These are phyloP conservation scores for Microhierax caerulescens DNA, from an alignment of 2,797 vertebrate species.

Conservation along the genomic window DNA sequence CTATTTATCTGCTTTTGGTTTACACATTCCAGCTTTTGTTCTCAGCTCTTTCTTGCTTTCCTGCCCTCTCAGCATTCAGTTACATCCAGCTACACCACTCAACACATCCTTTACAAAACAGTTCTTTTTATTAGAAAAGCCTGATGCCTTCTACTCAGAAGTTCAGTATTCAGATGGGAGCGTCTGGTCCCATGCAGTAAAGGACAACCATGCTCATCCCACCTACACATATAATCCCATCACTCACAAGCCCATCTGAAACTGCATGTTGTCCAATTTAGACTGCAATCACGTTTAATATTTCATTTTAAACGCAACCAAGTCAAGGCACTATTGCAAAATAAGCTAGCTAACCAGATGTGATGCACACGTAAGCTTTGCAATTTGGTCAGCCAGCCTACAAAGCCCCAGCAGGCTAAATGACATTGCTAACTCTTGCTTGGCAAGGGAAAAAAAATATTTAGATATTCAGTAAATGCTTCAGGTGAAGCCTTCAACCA, in stretches of 20 bases:
- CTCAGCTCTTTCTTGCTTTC: neutral
- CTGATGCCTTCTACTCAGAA: neutral
- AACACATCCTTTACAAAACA: neutral
- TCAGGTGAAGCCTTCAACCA: slow-evolving; percentile 51
- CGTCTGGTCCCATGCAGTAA: neutral
- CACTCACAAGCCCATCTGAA: neutral
- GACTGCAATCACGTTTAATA: neutral
- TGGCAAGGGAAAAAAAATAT: slow-evolving; percentile 7
- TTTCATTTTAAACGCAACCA: neutral
- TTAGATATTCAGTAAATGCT: slow-evolving; percentile 46
- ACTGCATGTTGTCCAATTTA: neutral
- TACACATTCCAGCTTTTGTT: neutral
- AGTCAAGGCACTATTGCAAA: neutral
- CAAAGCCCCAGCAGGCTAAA: slow-evolving; percentile 1
- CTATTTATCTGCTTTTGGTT: neutral
- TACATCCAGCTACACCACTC: neutral
- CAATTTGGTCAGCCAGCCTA: neutral
- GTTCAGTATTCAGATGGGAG: neutral
- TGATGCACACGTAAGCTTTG: neutral
- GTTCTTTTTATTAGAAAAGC: neutral
- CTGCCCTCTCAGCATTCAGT: neutral
- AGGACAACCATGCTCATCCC: neutral
- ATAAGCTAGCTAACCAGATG: neutral
- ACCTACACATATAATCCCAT: neutral
- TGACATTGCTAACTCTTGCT: neutral